A percentile compares a stretch with the other conserved stretches of the same genome.
Conservation (phyloP, 1,140 invertebrate genomes). For the Drosophila santomea region DNA sequence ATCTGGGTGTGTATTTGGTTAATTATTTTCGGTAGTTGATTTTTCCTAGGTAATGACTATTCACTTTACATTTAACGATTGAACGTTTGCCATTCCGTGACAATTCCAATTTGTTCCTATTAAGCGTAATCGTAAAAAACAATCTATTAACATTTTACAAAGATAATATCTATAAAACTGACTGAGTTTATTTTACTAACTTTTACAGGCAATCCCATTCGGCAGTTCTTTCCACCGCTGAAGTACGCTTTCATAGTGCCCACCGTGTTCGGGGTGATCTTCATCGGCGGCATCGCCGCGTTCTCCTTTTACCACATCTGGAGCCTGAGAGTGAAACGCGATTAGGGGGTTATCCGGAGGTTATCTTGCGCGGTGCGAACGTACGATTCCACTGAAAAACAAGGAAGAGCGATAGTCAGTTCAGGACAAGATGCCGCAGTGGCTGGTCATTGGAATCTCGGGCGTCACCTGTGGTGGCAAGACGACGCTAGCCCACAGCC, state of each 20-base stretch:
- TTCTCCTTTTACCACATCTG: conserved; percentile 88
- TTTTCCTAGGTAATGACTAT: not conserved
- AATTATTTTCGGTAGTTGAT: not conserved
- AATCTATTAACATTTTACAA: not conserved
- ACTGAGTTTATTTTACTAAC: too few relatives aligned
- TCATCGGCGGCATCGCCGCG: conserved; percentile 88
- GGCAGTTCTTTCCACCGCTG: conserved; percentile 87
- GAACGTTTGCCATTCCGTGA: not conserved
- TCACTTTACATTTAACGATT: not conserved
- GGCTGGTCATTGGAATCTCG: conserved; percentile 90
- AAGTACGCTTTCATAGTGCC: conserved; percentile 87
- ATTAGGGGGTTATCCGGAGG: conserved; percentile 31
- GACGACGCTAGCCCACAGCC: conserved; percentile 88
- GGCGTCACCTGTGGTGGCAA: conserved; percentile 93
- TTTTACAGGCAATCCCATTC: conserved; percentile 86
- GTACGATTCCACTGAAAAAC: conserved; percentile 19
- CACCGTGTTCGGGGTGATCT: conserved; percentile 87
- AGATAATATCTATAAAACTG: too few relatives aligned
- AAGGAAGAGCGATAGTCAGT: conserved; percentile 44
- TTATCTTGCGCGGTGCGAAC: conserved; percentile 14
- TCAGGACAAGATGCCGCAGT: conserved; percentile 85
- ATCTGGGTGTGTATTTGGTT: not conserved
- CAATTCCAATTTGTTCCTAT: conserved; percentile 5
- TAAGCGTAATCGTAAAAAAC: conserved; percentile 11
- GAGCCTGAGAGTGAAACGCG: conserved; percentile 62